A percentile compares a stretch with the other conserved stretches of the same genome.
phyloP scores from a whole-genome alignment of 2,113 vertebrate genomes.

The Callochromis pleurospilus region DNA sequence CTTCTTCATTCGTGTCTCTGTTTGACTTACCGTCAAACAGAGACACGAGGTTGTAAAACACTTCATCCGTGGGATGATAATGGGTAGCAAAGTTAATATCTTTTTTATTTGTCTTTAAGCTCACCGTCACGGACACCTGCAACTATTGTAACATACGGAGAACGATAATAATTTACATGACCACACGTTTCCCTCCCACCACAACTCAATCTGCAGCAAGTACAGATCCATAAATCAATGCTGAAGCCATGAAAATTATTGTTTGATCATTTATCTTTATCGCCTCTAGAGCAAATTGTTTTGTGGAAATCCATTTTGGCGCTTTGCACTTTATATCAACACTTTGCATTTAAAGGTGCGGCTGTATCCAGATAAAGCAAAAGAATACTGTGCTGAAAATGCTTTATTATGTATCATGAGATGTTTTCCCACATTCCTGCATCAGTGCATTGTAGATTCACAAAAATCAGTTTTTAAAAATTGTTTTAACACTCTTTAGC shows the following conservation, averaged over 20 bases:
- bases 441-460: neutral
- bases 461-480: neutral
- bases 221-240: neutral
- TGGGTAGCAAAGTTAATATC: neutral
- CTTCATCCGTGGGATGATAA: neutral
- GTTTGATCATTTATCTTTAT: neutral
- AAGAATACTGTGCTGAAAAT: neutral
- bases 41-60: neutral
- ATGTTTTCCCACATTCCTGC: neutral
- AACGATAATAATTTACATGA: neutral
- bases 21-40: neutral
- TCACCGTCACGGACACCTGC: neutral
- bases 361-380: neutral
- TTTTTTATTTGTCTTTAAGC: neutral
- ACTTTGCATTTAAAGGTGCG: neutral
- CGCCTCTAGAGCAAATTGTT: neutral
- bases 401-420: neutral
- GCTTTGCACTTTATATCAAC: neutral
- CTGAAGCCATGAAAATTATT: neutral
- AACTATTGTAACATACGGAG: neutral
- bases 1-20: neutral
- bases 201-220: neutral
- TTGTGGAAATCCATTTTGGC: neutral
- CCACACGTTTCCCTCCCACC: neutral
- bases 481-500: neutral